Base-by-base conservation (phyloP, 2,113 vertebrate species). In the Seriola quinqueradiata region DNA sequence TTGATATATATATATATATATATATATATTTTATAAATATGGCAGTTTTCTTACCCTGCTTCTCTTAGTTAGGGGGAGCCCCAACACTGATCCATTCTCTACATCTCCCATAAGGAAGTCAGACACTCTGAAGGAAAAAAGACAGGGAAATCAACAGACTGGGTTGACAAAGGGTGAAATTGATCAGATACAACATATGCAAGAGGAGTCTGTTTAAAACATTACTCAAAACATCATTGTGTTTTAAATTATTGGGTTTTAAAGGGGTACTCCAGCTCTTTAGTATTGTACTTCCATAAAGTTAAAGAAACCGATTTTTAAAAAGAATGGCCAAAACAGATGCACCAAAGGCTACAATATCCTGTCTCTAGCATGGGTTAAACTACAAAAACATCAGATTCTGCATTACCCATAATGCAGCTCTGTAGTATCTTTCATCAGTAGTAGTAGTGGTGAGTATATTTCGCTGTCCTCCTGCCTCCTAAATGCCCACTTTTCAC, bases 41-140 rank as follows among this genome's bases (percentile, higher is more conserved):
- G 46, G 28, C 2, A n/a, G 25, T 70, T 82, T 67, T 71, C 96
- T 88, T 96, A 99, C 98, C 95, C 95, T 97, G 93, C 95, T 98
- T 92, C 96, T 97, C 75, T 90, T 96, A 92, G 97, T 97, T 92
- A 97, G 95, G 95, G 96, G 96, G 85, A 97, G 95, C 93, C 96
- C 97, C 94, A 98, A 79, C 92, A 97, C 95, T 44, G 97, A 97
- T 90, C 96, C 96, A 95, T 94, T 98, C 95, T 98, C 96, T 96
- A 98, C 96, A 97, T 99, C 98, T 96, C 97, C 98, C 98, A 99
- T 99, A 96, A 99, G 97, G 96, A 99, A 97, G 93, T 98, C 97
- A 94, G 98, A 99, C 94, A 99, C 96, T 90, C 98, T 99, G 95
- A 73, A 92, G 73, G 63, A 55, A 83, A 84, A 81, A 8, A 4